Percentiles rank a stretch among this genome's conserved stretches.
phyloP scores from a whole-genome alignment of 2,113 vertebrate genomes.

The Maccullochella peelii region DNA sequence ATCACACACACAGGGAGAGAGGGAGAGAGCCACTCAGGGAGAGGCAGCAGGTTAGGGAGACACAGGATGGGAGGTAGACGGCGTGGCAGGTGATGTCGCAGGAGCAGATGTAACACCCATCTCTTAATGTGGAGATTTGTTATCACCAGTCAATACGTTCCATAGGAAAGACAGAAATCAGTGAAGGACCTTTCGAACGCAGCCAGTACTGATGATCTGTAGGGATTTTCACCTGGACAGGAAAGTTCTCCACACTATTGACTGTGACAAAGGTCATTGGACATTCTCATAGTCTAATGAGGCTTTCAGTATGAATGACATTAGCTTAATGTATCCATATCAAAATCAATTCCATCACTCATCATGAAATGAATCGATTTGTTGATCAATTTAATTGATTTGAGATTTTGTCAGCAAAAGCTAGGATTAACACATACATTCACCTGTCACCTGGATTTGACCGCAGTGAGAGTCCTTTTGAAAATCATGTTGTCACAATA shows the following conservation, averaged over 20 bases:
- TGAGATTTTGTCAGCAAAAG: slow-evolving; percentile 7
- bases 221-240: slow-evolving; percentile 10
- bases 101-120: too few relatives aligned
- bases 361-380: slow-evolving; percentile 11
- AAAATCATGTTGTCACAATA: neutral
- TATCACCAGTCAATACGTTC: neutral
- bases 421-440: slow-evolving; percentile 1
- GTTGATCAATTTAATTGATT: slow-evolving; percentile 43
- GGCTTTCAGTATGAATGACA: slow-evolving; percentile 32
- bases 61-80: too few relatives aligned
- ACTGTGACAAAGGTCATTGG: slow-evolving; percentile 52
- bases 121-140: neutral
- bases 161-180: neutral
- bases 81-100: too few relatives aligned
- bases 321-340: slow-evolving; percentile 51
- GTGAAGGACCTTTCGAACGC: neutral
- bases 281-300: slow-evolving; percentile 10
- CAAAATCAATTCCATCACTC: slow-evolving; percentile 37
- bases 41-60: too few relatives aligned
- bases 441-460: slow-evolving; percentile 12
- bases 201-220: neutral
- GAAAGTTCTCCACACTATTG: slow-evolving; percentile 10
- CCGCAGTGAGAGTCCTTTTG: neutral
- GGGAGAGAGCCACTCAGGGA: too few relatives aligned
- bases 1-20: too few relatives aligned